phyloP scores from a whole-genome alignment of 2,797 vertebrate species.

The Gadopsis marmoratus region DNA sequence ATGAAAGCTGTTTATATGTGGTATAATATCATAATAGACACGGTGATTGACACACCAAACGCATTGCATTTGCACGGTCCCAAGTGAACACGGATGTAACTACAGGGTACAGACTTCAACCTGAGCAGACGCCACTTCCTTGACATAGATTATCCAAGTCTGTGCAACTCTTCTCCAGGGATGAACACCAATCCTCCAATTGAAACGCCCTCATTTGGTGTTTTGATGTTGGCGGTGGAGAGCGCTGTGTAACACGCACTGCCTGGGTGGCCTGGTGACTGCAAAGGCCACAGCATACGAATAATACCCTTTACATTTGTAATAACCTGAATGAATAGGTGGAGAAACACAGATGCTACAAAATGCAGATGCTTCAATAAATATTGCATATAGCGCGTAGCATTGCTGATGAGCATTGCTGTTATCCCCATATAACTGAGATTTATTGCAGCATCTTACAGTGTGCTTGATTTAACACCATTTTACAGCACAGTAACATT shows the following conservation, averaged over 20 bases:
- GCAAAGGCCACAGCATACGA: background rate
- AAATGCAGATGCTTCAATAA: background rate
- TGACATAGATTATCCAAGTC: too few relatives aligned
- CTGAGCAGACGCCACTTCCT: too few relatives aligned
- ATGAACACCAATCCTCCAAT: background rate
- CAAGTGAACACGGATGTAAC: too few relatives aligned
- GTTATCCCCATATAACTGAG: background rate
- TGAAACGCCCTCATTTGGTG: background rate
- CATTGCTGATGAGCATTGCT: background rate
- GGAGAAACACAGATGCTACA: background rate
- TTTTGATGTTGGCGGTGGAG: background rate
- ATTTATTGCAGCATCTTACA: background rate
- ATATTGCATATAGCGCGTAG: background rate
- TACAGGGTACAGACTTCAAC: too few relatives aligned
- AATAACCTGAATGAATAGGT: background rate
- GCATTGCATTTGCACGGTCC: too few relatives aligned
- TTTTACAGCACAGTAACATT: slow-evolving; percentile 8
- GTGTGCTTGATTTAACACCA: background rate
- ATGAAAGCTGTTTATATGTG: too few relatives aligned
- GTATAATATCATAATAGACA: too few relatives aligned
- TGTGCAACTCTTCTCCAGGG: background rate
- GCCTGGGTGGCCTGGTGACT: too few relatives aligned
- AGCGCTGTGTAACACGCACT: too few relatives aligned
- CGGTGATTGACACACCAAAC: too few relatives aligned
- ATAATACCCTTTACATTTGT: background rate